phyloP scores from a whole-genome alignment of 2,888 invertebrate species.

The Pterostichus madidus region DNA sequence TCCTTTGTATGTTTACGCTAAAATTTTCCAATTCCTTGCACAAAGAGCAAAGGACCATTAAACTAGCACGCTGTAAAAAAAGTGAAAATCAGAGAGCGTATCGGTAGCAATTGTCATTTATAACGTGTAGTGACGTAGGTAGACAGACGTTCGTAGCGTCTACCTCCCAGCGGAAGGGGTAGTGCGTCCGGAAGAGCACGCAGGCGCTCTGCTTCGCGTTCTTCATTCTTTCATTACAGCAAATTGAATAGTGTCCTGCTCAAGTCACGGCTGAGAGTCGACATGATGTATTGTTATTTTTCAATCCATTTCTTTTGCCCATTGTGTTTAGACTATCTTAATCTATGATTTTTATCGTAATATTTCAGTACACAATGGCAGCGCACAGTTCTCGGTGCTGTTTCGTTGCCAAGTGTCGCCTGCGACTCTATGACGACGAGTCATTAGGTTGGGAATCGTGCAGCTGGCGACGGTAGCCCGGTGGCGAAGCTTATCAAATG shows the following conservation, averaged over 20 bases:
- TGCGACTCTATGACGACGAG: constrained; percentile 8
- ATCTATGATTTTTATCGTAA: constrained; percentile 76
- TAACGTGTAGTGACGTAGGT: constrained; percentile 32
- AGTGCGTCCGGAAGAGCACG: constrained; percentile 41
- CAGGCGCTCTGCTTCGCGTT: neutral
- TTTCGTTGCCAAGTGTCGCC: constrained; percentile 53
- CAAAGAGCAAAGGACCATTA: constrained; percentile 27
- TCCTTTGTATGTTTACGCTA: neutral
- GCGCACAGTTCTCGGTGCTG: constrained; percentile 59
- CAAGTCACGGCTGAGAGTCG: constrained; percentile 64
- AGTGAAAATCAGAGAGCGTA: constrained; percentile 39
- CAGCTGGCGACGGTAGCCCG: constrained; percentile 62
- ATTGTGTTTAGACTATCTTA: constrained; percentile 73
- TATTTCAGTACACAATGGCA: constrained; percentile 76
- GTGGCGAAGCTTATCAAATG: constrained; percentile 63
- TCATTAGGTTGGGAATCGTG: constrained; percentile 53
- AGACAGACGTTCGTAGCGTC: constrained; percentile 20
- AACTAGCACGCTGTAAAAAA: constrained; percentile 8
- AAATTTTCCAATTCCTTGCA: neutral
- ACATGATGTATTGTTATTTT: constrained; percentile 71
- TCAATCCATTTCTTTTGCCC: constrained; percentile 72
- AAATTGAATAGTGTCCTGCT: constrained; percentile 63
- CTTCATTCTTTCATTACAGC: constrained; percentile 52
- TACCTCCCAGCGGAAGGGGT: constrained; percentile 19
- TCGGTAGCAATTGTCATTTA: constrained; percentile 39